A percentile compares a stretch with the other conserved stretches of the same genome.
Evolutionary conservation across 2,113 vertebrate genomes (phyloP).

Genomic region (Puffinus mauretanicus): DNA sequence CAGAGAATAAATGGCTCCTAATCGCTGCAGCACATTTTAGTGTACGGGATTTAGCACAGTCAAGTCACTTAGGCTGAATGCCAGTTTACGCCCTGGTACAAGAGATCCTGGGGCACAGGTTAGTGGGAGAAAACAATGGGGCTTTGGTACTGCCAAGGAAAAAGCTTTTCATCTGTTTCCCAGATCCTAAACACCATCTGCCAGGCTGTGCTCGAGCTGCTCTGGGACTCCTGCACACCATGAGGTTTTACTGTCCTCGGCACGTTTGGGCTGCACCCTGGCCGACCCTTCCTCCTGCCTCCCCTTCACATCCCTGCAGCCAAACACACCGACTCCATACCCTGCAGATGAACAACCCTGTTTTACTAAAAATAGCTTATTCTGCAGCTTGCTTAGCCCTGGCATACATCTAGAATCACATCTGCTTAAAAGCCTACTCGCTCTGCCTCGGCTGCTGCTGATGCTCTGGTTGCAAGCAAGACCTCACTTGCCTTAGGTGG

Average conservation of each 20-base stretch:
- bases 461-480: background rate
- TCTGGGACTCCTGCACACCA: background rate
- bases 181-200: background rate
- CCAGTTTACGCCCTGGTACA: background rate
- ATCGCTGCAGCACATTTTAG: background rate
- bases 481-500: fast-evolving
- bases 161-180: background rate
- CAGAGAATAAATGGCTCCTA: background rate
- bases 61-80: background rate
- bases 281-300: background rate
- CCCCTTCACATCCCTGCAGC: background rate
- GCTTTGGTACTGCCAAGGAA: background rate
- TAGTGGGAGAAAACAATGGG: background rate
- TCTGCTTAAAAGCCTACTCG: background rate
- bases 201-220: background rate
- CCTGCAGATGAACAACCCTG: background rate
- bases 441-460: background rate
- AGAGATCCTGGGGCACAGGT: slow-evolving; percentile 15
- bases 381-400: slow-evolving; percentile 7
- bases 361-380: background rate
- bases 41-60: background rate
- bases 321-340: background rate
- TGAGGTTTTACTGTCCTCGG: background rate
- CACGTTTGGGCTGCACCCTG: background rate
- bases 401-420: background rate